phyloP scores from a whole-genome alignment of 2,797 vertebrate genomes.

The Nyctibius grandis region DNA sequence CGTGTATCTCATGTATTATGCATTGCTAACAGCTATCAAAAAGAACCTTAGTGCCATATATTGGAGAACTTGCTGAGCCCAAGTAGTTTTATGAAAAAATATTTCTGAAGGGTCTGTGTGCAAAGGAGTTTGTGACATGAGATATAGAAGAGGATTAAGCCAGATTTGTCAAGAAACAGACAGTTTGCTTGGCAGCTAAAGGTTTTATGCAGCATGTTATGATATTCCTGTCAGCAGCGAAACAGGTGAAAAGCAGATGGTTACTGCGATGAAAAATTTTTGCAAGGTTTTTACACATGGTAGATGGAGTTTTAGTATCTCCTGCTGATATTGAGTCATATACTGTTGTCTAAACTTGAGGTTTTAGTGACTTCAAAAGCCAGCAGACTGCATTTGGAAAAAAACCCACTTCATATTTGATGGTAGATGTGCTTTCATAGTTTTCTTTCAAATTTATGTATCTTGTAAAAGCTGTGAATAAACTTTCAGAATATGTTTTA shows the following conservation, averaged over 20 bases:
- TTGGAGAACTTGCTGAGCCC: conserved; percentile 5
- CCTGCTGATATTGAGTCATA: background rate
- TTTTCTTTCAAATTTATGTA: background rate
- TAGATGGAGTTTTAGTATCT: background rate
- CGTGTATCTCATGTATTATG: background rate
- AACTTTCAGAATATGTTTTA: background rate
- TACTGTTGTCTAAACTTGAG: conserved; percentile 15
- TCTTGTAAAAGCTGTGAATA: background rate
- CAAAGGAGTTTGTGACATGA: conserved; percentile 3
- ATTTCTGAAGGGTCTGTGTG: conserved; percentile 2
- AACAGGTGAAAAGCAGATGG: conserved; percentile 48
- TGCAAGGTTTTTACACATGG: background rate
- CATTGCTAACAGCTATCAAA: background rate
- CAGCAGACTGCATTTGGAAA: background rate
- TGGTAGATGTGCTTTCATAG: background rate
- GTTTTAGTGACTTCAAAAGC: conserved; percentile 11
- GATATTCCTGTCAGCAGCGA: background rate
- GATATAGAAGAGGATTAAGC: conserved; percentile 1
- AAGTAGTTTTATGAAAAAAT: conserved; percentile 19
- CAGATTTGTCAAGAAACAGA: conserved; percentile 46
- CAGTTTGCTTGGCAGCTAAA: conserved; percentile 42
- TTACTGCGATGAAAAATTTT: background rate
- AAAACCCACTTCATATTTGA: background rate
- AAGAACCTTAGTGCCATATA: background rate
- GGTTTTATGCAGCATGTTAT: conserved; percentile 22